phyloP scores from a whole-genome alignment of 2,113 vertebrate species.

The Alethe castanea region DNA sequence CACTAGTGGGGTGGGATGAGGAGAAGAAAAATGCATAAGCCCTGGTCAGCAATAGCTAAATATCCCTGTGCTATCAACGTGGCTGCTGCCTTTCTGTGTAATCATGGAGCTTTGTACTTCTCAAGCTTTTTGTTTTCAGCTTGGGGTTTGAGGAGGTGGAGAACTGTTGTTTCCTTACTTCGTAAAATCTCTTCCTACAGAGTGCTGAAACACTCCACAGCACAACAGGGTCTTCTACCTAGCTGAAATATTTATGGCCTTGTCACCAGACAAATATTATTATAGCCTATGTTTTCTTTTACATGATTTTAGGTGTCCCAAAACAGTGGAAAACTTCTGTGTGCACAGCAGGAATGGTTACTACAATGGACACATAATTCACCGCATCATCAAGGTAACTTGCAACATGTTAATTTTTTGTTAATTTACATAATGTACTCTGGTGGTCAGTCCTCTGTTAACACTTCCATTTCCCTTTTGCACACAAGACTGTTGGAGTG shows the following conservation, averaged over 20 bases:
- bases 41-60: neutral
- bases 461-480: neutral
- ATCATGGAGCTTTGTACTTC: neutral
- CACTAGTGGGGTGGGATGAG: accelerated
- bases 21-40: neutral
- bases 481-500: neutral
- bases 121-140: neutral
- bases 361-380: constrained; percentile 94
- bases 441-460: neutral
- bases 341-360: constrained; percentile 97
- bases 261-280: neutral
- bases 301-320: constrained; percentile 83
- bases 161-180: neutral
- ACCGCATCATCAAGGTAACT: constrained; percentile 93
- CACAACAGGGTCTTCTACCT: neutral
- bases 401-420: neutral
- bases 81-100: neutral
- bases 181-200: neutral
- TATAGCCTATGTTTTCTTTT: neutral
- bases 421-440: neutral
- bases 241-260: neutral
- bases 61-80: accelerated
- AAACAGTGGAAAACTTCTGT: constrained; percentile 99
- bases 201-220: neutral
- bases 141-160: neutral